Evolutionary conservation across 2,888 invertebrate genomes (phyloP), one percentile per base, ranked within the genome.

Genomic region (Tetragnatha montana): DNA sequence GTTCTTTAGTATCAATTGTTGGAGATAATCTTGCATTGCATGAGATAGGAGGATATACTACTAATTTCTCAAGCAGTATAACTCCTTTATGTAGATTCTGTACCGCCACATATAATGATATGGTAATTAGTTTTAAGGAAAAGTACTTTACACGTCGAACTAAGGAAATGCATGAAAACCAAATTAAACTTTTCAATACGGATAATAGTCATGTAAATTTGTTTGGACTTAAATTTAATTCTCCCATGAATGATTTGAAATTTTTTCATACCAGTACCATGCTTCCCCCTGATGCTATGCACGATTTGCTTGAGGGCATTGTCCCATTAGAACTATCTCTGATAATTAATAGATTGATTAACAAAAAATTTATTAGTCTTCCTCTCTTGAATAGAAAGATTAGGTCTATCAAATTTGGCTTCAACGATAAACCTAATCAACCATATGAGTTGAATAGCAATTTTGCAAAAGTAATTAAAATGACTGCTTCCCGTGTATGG

Each of bases 221-320:
- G 4, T 2, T 4, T 35, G 35, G 35, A 35, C 35, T 35, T 2
- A 35, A 2, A 35, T 35, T 35, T 4, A 4, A 70, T 10, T 70
- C n/a, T 10, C 70, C 70, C 8, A 8, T 70, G 6, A 70, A 70
- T 70, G 70, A 70, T n/a, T 70, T 70, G 8, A 70, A 6, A 17
- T 70, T 70, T 70, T 70, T 70, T 19, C 10, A 70, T 0, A 70
- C 19, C 17, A 19, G 17, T 70, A 10, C 7, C 17, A 19, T 17
- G n/a, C 17, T 19, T 7, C 70, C 70, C 17, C 70, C 70, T n/a
- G 70, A 70, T 70, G 70, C 70, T 70, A 70, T 70, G 70, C 70
- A 70, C 19, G 70, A 70, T 70, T 70, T 70, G 10, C 19, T 70
- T 17, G 70, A 70, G 19, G 70, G 70, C 7, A 70, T 70, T 10